Conservation (phyloP, 1,140 invertebrate genomes). For the Liolophura sinensis region DNA sequence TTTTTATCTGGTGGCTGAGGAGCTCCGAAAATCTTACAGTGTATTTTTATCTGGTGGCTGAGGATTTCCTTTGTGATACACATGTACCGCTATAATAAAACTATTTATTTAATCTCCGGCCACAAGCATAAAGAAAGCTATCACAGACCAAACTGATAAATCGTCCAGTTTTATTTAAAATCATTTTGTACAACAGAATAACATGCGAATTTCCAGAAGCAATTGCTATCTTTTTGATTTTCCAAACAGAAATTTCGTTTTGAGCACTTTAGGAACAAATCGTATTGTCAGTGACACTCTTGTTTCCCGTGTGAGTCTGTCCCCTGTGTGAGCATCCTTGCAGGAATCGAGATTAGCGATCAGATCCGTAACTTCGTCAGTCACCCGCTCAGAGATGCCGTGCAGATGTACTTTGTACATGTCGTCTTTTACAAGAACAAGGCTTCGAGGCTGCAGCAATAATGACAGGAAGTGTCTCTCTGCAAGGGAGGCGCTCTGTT, state of each 20-base stretch:
- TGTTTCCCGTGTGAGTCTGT: constrained; percentile 67
- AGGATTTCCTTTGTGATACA: no score
- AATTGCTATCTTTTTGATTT: constrained; percentile 9
- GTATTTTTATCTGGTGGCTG: no score
- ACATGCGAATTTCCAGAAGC: no score
- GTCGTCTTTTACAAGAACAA: constrained; percentile 81
- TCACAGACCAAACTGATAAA: no score
- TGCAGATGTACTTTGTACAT: constrained; percentile 88
- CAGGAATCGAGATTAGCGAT: constrained; percentile 68
- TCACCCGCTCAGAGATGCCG: constrained; percentile 78
- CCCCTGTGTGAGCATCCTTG: constrained; percentile 27
- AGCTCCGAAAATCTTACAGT: no score
- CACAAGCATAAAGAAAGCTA: no score
- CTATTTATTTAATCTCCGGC: no score
- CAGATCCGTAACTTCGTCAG: constrained; percentile 71
- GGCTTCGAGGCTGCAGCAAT: constrained; percentile 83
- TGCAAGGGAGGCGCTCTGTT: constrained; percentile 32
- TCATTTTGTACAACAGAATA: no score
- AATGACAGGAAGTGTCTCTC: constrained; percentile 65
- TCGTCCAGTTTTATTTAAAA: no score
- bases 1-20: no score
- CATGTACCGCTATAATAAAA: no score
- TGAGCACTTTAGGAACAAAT: constrained; percentile 87
- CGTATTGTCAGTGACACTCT: constrained; percentile 92
- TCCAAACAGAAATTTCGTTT: constrained; percentile 62